These are phyloP conservation scores for Pristionchus pacificus DNA, from an alignment of 1,140 invertebrate genomes.

Conservation along the genomic window DNA sequence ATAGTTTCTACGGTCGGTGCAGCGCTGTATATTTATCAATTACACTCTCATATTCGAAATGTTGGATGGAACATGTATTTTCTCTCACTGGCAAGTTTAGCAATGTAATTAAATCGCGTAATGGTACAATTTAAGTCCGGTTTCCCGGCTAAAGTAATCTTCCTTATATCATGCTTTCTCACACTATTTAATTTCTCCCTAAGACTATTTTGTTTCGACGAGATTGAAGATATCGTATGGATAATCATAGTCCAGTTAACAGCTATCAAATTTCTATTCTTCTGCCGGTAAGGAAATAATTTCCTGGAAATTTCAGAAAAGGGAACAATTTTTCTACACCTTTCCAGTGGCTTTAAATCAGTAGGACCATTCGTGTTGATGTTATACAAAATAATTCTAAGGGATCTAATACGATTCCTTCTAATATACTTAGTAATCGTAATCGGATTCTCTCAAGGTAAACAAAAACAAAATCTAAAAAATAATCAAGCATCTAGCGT, in stretches of 20 bases:
- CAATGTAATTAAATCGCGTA: neutral
- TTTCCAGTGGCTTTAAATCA: constrained; percentile 83
- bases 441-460: constrained; percentile 94
- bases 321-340: neutral
- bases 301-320: neutral
- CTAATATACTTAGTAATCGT: constrained; percentile 94
- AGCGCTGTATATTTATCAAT: constrained; percentile 43
- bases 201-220: constrained; percentile 73
- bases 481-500: constrained; percentile 66
- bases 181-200: constrained; percentile 77
- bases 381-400: constrained; percentile 97
- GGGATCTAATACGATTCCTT: constrained; percentile 88
- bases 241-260: constrained; percentile 89
- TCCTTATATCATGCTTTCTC: constrained; percentile 82
- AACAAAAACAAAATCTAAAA: constrained; percentile 15
- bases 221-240: constrained; percentile 81
- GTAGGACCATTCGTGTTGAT: constrained; percentile 97
- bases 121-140: constrained; percentile 67
- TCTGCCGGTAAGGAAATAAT: constrained; percentile 72
- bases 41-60: constrained; percentile 43
- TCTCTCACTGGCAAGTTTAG: constrained; percentile 66
- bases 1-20: constrained; percentile 40
- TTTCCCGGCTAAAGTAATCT: constrained; percentile 84
- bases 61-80: constrained; percentile 50
- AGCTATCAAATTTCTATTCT: constrained; percentile 94